Evolutionary conservation across 2,888 invertebrate species (phyloP).

Genomic region (Conistra vaccinii): DNA sequence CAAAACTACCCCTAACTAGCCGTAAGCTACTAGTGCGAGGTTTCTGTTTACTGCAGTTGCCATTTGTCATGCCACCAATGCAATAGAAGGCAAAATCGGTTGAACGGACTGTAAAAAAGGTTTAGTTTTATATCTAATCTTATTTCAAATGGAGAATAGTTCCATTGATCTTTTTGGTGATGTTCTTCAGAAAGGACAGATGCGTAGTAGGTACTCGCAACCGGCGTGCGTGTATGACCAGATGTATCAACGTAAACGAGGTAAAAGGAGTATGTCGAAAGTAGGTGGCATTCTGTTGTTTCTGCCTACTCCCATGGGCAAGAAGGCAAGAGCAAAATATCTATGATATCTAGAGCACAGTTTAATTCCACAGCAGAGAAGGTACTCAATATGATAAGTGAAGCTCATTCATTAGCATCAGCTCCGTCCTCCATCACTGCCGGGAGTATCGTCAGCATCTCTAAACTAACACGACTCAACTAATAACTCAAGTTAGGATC

Average conservation of each 20-base stretch:
- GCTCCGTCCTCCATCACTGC: conserved; percentile 20
- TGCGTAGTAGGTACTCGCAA: not conserved
- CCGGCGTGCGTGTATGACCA: not conserved
- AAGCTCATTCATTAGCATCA: conserved; percentile 17
- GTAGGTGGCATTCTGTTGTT: not conserved
- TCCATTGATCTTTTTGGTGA: not conserved
- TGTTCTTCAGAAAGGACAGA: not conserved
- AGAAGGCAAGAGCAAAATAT: not conserved
- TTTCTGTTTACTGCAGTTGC: too few species aligned
- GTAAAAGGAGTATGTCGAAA: not conserved
- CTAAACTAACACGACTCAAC: not conserved
- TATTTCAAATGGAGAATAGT: too few species aligned
- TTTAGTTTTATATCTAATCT: too few species aligned
- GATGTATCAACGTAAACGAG: not conserved
- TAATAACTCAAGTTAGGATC: conserved; percentile 10
- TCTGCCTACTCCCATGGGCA: not conserved
- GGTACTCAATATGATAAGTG: conserved; percentile 18
- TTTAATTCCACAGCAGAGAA: conserved; percentile 9
- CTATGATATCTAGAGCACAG: not conserved
- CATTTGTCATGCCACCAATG: too few species aligned
- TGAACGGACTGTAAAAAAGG: too few species aligned
- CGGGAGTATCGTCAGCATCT: conserved; percentile 26
- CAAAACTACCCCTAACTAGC: not conserved
- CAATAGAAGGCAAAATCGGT: too few species aligned
- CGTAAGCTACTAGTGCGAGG: not conserved